A percentile compares a stretch with the other conserved stretches of the same genome.
Conservation (phyloP, 1,140 invertebrate genomes). For the Drosophila kohkoa region DNA sequence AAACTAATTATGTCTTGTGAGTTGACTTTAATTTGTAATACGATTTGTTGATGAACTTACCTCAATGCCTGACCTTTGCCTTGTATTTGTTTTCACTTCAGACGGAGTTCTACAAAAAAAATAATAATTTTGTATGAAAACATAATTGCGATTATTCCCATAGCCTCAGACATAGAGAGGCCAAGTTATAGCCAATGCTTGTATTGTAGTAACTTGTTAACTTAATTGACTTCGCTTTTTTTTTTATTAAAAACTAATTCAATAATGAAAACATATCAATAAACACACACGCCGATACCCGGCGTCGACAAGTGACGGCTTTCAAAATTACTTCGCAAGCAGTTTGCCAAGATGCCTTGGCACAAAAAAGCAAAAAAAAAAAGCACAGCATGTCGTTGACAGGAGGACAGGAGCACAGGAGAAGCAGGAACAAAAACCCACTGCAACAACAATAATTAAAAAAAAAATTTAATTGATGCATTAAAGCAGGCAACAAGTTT, state of each 20-base stretch:
- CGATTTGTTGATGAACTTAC: background rate
- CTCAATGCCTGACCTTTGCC: conserved; percentile 8
- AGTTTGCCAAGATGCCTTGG: conserved; percentile 35
- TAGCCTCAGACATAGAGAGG: conserved; percentile 2
- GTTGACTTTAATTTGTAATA: conserved; percentile 6
- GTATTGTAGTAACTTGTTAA: conserved; percentile 43
- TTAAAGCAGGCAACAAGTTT: conserved; percentile 81
- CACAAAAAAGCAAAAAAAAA: conserved; percentile 15
- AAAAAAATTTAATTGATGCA: conserved; percentile 81
- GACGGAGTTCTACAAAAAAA: background rate
- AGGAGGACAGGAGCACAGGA: conserved; percentile 41
- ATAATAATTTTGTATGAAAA: background rate
- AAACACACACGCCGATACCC: conserved; percentile 62
- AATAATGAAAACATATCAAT: conserved; percentile 83
- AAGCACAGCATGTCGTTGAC: conserved; percentile 71
- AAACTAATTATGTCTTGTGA: conserved; percentile 23
- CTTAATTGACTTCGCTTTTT: conserved; percentile 55
- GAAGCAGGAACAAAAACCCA: conserved; percentile 74
- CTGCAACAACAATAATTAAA: conserved; percentile 76
- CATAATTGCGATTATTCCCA: conserved; percentile 49
- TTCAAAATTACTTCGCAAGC: conserved; percentile 67
- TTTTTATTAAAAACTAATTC: conserved; percentile 68
- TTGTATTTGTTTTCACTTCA: conserved; percentile 12
- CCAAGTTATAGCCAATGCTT: conserved; percentile 13
- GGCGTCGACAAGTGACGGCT: conserved; percentile 65